These are phyloP conservation scores for Caranx melampygus DNA, from an alignment of 2,113 vertebrate species.

Conservation along the genomic window DNA sequence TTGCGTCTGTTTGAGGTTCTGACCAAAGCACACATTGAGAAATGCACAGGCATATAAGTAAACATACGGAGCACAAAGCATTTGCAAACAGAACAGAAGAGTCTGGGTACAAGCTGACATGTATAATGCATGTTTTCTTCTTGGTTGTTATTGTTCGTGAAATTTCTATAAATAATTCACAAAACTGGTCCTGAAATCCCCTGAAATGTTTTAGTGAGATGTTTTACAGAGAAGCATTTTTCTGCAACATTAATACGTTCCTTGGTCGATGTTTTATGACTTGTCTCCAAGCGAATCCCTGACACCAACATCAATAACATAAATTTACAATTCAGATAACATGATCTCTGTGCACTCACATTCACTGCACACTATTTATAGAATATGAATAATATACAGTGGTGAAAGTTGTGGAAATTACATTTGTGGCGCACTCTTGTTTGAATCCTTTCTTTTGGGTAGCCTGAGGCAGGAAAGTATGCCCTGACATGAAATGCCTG, in stretches of 20 bases:
- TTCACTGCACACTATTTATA: conserved; percentile 62
- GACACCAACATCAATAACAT: conserved; percentile 61
- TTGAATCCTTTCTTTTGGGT: conserved; percentile 63
- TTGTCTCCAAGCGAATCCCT: conserved; percentile 47
- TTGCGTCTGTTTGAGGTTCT: neutral
- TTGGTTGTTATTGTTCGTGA: conserved; percentile 73
- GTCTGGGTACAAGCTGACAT: conserved; percentile 58
- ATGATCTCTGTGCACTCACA: conserved; percentile 41
- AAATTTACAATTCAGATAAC: conserved; percentile 72
- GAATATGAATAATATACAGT: conserved; percentile 57
- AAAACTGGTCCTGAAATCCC: conserved; percentile 64
- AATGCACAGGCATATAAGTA: conserved; percentile 46
- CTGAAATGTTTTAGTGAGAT: conserved; percentile 72
- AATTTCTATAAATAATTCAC: conserved; percentile 79
- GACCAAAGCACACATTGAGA: conserved; percentile 31
- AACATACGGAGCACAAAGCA: conserved; percentile 29
- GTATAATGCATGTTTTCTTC: conserved; percentile 69
- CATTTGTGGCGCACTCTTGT: conserved; percentile 55
- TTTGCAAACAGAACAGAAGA: conserved; percentile 32
- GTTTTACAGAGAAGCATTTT: conserved; percentile 68
- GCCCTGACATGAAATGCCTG: conserved; percentile 74
- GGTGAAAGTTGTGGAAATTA: conserved; percentile 64
- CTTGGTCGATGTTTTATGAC: conserved; percentile 57
- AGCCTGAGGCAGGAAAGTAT: conserved; percentile 68
- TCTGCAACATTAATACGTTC: conserved; percentile 69